Evolutionary conservation across 2,797 vertebrate genomes (phyloP).

Genomic region (Aulostomus chinensis): DNA sequence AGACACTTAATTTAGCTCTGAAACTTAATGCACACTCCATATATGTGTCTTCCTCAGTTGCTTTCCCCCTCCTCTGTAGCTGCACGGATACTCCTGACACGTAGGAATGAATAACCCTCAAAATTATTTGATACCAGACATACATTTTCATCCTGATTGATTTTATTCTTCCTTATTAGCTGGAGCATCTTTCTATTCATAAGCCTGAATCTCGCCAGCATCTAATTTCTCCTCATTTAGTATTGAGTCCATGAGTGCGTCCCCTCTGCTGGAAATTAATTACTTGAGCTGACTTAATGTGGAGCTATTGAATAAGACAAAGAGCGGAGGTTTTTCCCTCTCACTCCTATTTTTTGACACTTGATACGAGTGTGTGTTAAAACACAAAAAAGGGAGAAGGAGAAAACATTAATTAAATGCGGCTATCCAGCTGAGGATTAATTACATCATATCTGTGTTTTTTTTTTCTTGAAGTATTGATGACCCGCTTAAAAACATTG

Average conservation of each 20-base stretch:
- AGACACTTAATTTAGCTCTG: slow-evolving; percentile 1
- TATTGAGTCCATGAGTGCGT: slow-evolving; percentile 55
- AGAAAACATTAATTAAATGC: slow-evolving; percentile 48
- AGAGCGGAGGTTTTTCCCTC: slow-evolving; percentile 52
- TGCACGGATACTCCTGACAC: slow-evolving; percentile 2
- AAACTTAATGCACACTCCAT: neutral
- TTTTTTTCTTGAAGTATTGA: slow-evolving; percentile 43
- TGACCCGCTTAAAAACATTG: slow-evolving; percentile 45
- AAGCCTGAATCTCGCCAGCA: slow-evolving; percentile 25
- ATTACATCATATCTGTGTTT: slow-evolving; percentile 29
- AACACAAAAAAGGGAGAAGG: slow-evolving; percentile 19
- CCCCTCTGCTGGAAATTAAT: slow-evolving; percentile 65
- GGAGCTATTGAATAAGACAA: slow-evolving; percentile 64
- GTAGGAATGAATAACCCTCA: slow-evolving; percentile 28
- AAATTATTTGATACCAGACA: slow-evolving; percentile 26
- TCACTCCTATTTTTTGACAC: slow-evolving; percentile 49
- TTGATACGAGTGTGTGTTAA: slow-evolving; percentile 47
- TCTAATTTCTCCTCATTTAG: slow-evolving; percentile 66
- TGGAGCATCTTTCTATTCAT: slow-evolving; percentile 37
- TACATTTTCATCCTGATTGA: slow-evolving; percentile 25
- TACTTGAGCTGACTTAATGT: slow-evolving; percentile 61
- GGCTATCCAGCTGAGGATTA: slow-evolving; percentile 50
- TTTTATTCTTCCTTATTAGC: slow-evolving; percentile 33
- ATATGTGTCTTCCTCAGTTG: neutral
- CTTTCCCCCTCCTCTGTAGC: too few relatives aligned